These are phyloP conservation scores for Dendrocopos noguchii DNA, from an alignment of 2,113 vertebrate species.

Conservation along the genomic window DNA sequence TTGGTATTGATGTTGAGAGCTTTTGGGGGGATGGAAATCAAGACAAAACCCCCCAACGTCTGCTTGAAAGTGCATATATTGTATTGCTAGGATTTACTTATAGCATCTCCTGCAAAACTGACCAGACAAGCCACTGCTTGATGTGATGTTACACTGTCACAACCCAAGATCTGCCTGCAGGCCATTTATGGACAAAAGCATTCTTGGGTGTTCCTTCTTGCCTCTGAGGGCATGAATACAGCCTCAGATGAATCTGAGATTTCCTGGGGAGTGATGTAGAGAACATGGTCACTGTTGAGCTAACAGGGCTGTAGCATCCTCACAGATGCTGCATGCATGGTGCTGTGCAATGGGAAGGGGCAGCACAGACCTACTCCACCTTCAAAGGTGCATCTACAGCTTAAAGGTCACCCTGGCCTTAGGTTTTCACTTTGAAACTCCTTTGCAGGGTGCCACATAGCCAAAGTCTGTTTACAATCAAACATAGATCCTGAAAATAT, in stretches of 20 bases:
- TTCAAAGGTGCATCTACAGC: too few species aligned
- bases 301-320: neutral
- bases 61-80: neutral
- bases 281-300: neutral
- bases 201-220: neutral
- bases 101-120: neutral
- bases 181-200: neutral
- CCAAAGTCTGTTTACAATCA: neutral
- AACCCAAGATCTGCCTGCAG: neutral
- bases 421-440: neutral
- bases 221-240: neutral
- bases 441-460: neutral
- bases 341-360: neutral
- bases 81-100: neutral
- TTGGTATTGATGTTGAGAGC: neutral
- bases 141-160: neutral
- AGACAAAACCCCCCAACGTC: neutral
- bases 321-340: fast-evolving
- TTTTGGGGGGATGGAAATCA: too few species aligned
- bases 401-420: neutral
- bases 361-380: neutral
- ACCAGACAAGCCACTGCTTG: neutral
- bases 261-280: neutral
- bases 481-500: neutral
- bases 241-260: neutral